These are phyloP conservation scores for Drosophila micromelanica DNA, from an alignment of 1,140 invertebrate species.

Conservation along the genomic window DNA sequence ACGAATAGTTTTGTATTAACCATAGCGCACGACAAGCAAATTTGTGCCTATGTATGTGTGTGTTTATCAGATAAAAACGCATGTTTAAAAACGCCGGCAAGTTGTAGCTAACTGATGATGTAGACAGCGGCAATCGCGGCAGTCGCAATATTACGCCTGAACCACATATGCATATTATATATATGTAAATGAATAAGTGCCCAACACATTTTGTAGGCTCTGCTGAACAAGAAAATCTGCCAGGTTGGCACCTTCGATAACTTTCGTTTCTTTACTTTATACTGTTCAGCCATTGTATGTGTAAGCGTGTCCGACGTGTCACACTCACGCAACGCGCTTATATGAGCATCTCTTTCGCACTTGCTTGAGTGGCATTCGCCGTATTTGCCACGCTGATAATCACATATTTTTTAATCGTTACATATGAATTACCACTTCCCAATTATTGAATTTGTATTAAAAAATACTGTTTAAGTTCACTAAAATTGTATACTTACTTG, in stretches of 20 bases:
- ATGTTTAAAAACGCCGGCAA: conserved; percentile 37
- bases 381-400: conserved; percentile 71
- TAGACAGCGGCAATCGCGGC: conserved; percentile 13
- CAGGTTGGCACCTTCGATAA: conserved; percentile 83
- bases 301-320: conserved; percentile 75
- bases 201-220: conserved; percentile 12
- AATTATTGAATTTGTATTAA: conserved; percentile 1
- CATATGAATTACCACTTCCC: background rate
- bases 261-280: conserved; percentile 72
- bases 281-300: conserved; percentile 27
- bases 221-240: conserved; percentile 73
- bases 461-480: background rate
- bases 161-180: conserved; percentile 9
- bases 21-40: conserved; percentile 20
- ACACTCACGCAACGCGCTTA: conserved; percentile 53
- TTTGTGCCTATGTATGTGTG: background rate
- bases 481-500: conserved; percentile 67
- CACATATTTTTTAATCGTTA: conserved; percentile 27
- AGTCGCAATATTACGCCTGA: conserved; percentile 19
- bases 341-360: conserved; percentile 71
- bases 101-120: conserved; percentile 49
- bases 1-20: conserved; percentile 55
- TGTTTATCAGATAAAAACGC: conserved; percentile 39
- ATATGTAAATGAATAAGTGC: conserved; percentile 25
- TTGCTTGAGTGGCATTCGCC: conserved; percentile 57